Evolutionary conservation across 2,113 vertebrate genomes (phyloP), one percentile per base, ranked within the genome.

Genomic region (Xyrauchen texanus): DNA sequence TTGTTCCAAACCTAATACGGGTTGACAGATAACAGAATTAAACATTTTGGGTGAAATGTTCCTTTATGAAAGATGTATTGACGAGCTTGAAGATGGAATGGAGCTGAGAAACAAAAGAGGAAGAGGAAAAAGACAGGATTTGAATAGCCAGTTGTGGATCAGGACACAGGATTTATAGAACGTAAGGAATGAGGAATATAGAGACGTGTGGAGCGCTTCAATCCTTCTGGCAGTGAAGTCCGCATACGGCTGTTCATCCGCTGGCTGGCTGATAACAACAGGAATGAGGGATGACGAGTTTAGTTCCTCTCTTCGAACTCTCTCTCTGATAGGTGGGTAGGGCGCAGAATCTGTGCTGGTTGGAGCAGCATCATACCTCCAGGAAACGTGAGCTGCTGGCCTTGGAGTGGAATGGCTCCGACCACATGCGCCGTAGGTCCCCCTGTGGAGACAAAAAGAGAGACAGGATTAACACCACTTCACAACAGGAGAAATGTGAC

Each of bases 391-490:
- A 95, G 92, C 93, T 96, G 94, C 90, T 96, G 93, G 95, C 84
- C 94, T 99, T 99, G 91, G 96, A 71, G 84, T 99, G 97, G 92
- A 99, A 99, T 12, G 98, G 98, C 91, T 99, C 97, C 6, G 98
- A 99, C 98, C 98, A 99, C 98, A 99, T 99, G 91, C 98, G 95
- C 74, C 98, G 94, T 85, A 99, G 92, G 91, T 99, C 98, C 21
- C 98, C 98, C 98, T 99, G 86, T 5, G 53, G 52, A 83, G 10
- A 72, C 81, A 87, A 45, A 71, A 6, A 6, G 0, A 9, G 21
- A 67, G 12, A 16, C 44, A 16, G 0, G 8, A 34, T 34, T 34
- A 34, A 34, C 21, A 34, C 21, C 21, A 34, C 21, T 34, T 34
- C 21, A 34, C 21, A 34, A 34, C 21, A 34, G 21, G 21, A 34